Percentiles rank a stretch among this genome's conserved stretches.
phyloP scores from a whole-genome alignment of 1,140 invertebrate species.

The Eurosta solidaginis region DNA sequence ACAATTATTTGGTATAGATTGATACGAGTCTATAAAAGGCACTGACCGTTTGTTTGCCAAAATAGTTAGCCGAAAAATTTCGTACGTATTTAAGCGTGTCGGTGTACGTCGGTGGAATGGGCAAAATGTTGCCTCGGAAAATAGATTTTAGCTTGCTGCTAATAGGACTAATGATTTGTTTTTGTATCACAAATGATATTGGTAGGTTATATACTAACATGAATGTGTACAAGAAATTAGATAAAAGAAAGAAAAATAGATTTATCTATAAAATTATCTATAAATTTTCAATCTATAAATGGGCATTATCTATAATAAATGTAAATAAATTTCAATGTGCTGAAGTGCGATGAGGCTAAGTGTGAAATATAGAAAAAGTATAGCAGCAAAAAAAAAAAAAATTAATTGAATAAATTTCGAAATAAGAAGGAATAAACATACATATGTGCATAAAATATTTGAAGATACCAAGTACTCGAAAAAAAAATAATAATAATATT shows the following conservation, averaged over 20 bases:
- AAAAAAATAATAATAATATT: too few relatives aligned
- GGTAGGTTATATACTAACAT: slow-evolving; percentile 43
- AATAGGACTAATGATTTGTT: slow-evolving; percentile 40
- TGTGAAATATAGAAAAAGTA: too few relatives aligned
- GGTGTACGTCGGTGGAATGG: slow-evolving; percentile 21
- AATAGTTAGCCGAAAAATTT: slow-evolving; percentile 45
- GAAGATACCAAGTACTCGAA: too few relatives aligned
- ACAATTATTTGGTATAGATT: slow-evolving; percentile 28
- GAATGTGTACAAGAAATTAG: too few relatives aligned
- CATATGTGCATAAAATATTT: too few relatives aligned
- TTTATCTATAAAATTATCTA: slow-evolving; percentile 18
- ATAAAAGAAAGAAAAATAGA: neutral
- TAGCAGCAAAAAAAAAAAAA: too few relatives aligned
- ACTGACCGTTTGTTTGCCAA: slow-evolving; percentile 34
- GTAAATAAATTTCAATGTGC: too few relatives aligned
- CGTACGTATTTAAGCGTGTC: slow-evolving; percentile 33
- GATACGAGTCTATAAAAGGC: slow-evolving; percentile 46
- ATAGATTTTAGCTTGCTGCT: slow-evolving; percentile 40
- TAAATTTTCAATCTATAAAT: neutral
- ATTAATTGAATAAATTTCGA: too few relatives aligned
- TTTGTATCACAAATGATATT: slow-evolving; percentile 40
- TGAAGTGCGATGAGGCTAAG: too few relatives aligned
- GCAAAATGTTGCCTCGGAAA: slow-evolving; percentile 40
- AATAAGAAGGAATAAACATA: too few relatives aligned
- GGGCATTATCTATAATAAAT: too few relatives aligned